Base-by-base conservation (phyloP, 2,113 vertebrate species). In the Siniperca knerii region DNA sequence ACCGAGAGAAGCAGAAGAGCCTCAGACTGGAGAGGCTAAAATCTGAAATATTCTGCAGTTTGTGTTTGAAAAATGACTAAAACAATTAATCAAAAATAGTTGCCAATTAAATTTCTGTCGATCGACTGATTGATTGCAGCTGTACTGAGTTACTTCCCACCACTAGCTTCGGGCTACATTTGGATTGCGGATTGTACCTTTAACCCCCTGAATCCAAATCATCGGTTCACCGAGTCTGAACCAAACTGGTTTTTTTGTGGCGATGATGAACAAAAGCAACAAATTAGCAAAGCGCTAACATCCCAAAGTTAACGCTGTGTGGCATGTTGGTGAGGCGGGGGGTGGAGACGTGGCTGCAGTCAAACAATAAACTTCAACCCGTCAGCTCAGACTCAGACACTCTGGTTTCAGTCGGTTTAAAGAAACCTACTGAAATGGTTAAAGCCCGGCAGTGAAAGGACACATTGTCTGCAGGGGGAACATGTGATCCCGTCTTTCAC, bases 401-500 rank as follows among this genome's bases (percentile, higher is more conserved):
- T 58, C 58, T 16, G 29, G 44, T 78, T 84, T 68, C 33, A 68
- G 54, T 29, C 29, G 29, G 29, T 29, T 29, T 29, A 29, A 29
- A 29, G 29, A 29, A 23, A 46, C 68, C 35, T 18, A 33, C 68
- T 79, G 77, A 87, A 87, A 83, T 4, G 33, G 86, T 84, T 86
- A 87, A 87, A 89, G 16, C 46, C 77, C 67, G 37, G 62, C 77
- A 57, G 79, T 90, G 86, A 94, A 94, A 88, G 42, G 42, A 42
- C 23, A 25, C 40, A 46, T 46, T 67, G 64, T 67, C 65, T 46
- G 37, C 4, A 1, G 35, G 21, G 37, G 65, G 65, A 85, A 37
- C 90, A 91, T 81, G 91, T 87, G 92, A 88, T 77, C 85, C 35
- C 13, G 5, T n/a, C 77, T 44, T 37, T 58, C 77, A 92, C 86